Base-by-base conservation (phyloP, 2,888 invertebrate species). In the Scrobipalpa atriplicella region DNA sequence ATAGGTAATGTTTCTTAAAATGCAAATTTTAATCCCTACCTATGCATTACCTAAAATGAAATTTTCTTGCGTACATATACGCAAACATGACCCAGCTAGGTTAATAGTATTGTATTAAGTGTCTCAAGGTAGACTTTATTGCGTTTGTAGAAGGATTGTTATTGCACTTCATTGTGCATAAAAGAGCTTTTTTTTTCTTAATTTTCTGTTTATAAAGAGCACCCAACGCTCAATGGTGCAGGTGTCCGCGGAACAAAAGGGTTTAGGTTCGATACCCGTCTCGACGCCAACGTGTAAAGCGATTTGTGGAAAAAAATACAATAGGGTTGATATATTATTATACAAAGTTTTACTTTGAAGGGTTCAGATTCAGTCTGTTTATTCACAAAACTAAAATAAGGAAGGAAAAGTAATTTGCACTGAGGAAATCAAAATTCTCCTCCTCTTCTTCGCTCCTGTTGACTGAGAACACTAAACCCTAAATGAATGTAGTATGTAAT, bases 231-330 rank as follows among this genome's bases (percentile, higher is more conserved):
- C 80, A 80, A 89, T 84, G 78, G 83, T 83, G 90, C 90, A 92
- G 91, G 92, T 92, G 92, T 91, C 80, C 82, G 74, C 70, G 74
- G 77, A 85, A 91, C 91, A 91, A 91, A 87, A 85, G 89, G 81
- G 83, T 78, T 83, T 78, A 79, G 84, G 80, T 89, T 90, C 85
- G 86, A 89, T 84, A 84, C 85, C 85, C 78, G 81, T 72, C 73
- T 75, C 80, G 74, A 73, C 69, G 70, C 70, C 70, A 71, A 56
- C 61, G 79, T 85, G 82, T 82, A 84, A 73, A 82, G 81, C 82
- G 83, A 88, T 89, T 87, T 86, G 64, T 52, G 43, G 54, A 47
- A 61, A 67, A 67, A 67, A 64, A 64, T 47, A 60, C 16, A 41
- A 62, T 29, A 29, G 19, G 41, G 56, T 19, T 36, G 60, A 38